Conservation (phyloP, 2,113 vertebrate species). For the Otolemur garnettii region DNA sequence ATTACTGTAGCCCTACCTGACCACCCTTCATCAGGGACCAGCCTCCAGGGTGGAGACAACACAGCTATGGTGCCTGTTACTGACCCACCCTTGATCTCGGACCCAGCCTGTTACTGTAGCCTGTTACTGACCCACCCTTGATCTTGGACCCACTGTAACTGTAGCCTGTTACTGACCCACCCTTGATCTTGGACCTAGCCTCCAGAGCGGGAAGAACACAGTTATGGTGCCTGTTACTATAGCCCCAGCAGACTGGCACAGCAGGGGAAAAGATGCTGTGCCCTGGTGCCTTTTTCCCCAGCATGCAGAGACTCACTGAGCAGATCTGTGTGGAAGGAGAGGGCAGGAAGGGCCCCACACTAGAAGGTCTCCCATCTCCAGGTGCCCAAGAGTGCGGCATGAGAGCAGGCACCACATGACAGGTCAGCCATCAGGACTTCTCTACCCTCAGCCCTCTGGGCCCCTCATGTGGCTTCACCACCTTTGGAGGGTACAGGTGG, state of each 20-base stretch:
- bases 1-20: too few relatives aligned
- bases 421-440: too few relatives aligned
- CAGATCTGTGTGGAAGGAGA: not conserved
- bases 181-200: not conserved
- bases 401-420: too few relatives aligned
- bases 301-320: not conserved
- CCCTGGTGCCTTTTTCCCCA: not conserved
- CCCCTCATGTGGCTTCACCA: not conserved
- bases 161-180: too few relatives aligned
- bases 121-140: too few relatives aligned
- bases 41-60: not conserved
- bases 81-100: too few relatives aligned
- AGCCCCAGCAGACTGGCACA: not conserved
- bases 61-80: not conserved
- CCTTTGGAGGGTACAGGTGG: not conserved
- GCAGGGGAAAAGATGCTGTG: not conserved
- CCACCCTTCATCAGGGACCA: not conserved
- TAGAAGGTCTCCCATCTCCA: not conserved
- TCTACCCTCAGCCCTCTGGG: too few relatives aligned
- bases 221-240: not conserved
- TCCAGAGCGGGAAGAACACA: not conserved
- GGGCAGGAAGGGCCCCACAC: not conserved
- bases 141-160: too few relatives aligned
- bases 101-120: too few relatives aligned
- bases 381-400: not conserved